Base-by-base conservation (phyloP, 2,888 invertebrate species). In the Dolichopus griseipennis region DNA sequence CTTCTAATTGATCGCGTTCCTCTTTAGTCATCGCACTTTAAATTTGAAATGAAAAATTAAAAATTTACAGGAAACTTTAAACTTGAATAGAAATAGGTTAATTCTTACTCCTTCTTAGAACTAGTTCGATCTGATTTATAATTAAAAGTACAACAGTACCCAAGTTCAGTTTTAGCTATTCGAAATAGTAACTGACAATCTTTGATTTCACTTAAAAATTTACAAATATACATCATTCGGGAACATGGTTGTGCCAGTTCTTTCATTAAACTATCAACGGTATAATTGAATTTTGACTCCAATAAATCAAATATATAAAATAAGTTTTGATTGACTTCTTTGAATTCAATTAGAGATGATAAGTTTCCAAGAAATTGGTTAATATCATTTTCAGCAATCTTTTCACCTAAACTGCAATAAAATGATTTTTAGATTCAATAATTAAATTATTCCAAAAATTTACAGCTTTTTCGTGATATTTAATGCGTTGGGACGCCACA, bases 381-480 rank as follows among this genome's bases (percentile, higher is more conserved):
- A 12, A 68, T 62, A 10, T 61, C 64, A 8, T 68, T 62, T 15
- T 7, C 12, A 34, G 18, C 5, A 33, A 64, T n/a, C 4, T 34
- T 34, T 1, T n/a, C 12, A 1, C 12, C 7, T 9, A 64, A 64
- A n/a, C 64, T 64, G 33, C 1, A 22, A 21, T 22, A 22, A 20
- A 7, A 64, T 10, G 12, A 43, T 10, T 9, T 43, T 15, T 43
- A 43, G 12, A 9, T 10, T 7, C 15, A 43, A 27, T 27, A 52
- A 12, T n/a, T 18, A 34, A 7, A 33, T 4, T 52, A 6, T 61
- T n/a, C 52, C 41, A 3, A 9, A 12, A 34, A 61, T 84, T 85
- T 75, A 88, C 88, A 87, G 73, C 67, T 81, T 81, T 61, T 81
- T 70, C 6, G 85, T 81, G 21, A 87, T 80, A 1, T 73, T 70